Percentiles rank a stretch among this genome's conserved stretches.
Evolutionary conservation across 2,113 vertebrate genomes (phyloP).

Genomic region (Chelonoidis abingdonii): DNA sequence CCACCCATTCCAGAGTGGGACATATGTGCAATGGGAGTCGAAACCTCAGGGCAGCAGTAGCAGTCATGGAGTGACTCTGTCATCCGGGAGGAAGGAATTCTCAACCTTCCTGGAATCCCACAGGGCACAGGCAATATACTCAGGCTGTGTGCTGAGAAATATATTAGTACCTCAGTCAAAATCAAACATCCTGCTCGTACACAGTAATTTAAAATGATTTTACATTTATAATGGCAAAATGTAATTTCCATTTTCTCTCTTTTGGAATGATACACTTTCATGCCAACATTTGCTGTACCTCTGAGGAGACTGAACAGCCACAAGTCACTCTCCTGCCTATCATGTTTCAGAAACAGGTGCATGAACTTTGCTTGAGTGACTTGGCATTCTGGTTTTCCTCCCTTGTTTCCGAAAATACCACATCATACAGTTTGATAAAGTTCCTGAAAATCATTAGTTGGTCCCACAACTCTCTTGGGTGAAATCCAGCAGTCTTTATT

Average conservation of each 20-base stretch:
- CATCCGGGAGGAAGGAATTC: background rate
- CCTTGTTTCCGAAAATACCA: slow-evolving; percentile 44
- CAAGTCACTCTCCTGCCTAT: slow-evolving; percentile 22
- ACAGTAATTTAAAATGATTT: background rate
- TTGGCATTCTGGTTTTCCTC: slow-evolving; percentile 51
- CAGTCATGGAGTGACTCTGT: background rate
- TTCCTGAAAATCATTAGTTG: slow-evolving; percentile 53
- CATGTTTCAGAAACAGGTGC: slow-evolving; percentile 63
- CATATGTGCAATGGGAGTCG: background rate
- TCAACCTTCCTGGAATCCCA: background rate
- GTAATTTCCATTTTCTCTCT: slow-evolving; percentile 6
- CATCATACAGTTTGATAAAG: background rate
- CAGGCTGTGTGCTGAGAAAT: background rate
- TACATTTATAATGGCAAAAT: background rate
- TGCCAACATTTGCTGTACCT: slow-evolving; percentile 11
- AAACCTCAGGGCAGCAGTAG: background rate
- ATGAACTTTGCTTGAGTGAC: slow-evolving; percentile 49
- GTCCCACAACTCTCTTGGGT: slow-evolving; percentile 13
- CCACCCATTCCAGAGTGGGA: background rate
- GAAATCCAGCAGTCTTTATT: slow-evolving; percentile 23
- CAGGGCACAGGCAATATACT: background rate
- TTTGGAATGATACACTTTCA: background rate
- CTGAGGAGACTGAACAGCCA: slow-evolving; percentile 12
- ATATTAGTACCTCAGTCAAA: background rate
- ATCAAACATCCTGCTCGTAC: background rate